Percentiles rank a stretch among this genome's conserved stretches.
These are phyloP conservation scores for Leptoclinus maculatus DNA, from an alignment of 2,797 vertebrate genomes.

Conservation along the genomic window DNA sequence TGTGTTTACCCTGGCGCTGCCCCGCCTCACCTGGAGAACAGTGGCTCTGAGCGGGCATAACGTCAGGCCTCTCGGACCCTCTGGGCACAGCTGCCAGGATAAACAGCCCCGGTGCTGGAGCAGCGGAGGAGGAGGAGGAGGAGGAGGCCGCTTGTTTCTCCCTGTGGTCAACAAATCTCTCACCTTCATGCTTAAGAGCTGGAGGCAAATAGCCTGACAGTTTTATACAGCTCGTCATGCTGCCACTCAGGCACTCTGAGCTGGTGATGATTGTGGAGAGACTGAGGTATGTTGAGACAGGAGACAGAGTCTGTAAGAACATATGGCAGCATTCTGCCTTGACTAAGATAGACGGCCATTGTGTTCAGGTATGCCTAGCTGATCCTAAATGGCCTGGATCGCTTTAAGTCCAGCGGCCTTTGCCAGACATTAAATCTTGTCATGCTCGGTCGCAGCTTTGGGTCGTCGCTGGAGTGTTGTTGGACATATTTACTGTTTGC, in stretches of 20 bases:
- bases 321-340: slow-evolving; percentile 62
- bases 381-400: slow-evolving; percentile 62
- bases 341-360: slow-evolving; percentile 66
- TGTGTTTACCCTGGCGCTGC: slow-evolving; percentile 83
- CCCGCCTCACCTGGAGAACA: slow-evolving; percentile 64
- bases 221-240: slow-evolving; percentile 62
- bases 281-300: slow-evolving; percentile 41
- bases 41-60: slow-evolving; percentile 77
- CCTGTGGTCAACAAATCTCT: slow-evolving; percentile 59
- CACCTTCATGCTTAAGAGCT: slow-evolving; percentile 60
- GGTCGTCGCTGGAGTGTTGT: slow-evolving; percentile 35
- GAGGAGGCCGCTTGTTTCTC: slow-evolving; percentile 56
- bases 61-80: slow-evolving; percentile 69
- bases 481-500: slow-evolving; percentile 66
- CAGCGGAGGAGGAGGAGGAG: slow-evolving; percentile 61
- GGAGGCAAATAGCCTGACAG: slow-evolving; percentile 59
- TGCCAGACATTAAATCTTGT: slow-evolving; percentile 64
- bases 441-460: slow-evolving; percentile 44
- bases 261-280: slow-evolving; percentile 46
- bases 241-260: slow-evolving; percentile 57
- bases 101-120: slow-evolving; percentile 75
- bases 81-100: slow-evolving; percentile 76
- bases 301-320: slow-evolving; percentile 45
- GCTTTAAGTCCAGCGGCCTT: slow-evolving; percentile 57
- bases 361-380: slow-evolving; percentile 66